Percentiles rank a stretch among this genome's conserved stretches.
phyloP scores from a whole-genome alignment of 2,113 vertebrate genomes.

The Megaceryle torquata region DNA sequence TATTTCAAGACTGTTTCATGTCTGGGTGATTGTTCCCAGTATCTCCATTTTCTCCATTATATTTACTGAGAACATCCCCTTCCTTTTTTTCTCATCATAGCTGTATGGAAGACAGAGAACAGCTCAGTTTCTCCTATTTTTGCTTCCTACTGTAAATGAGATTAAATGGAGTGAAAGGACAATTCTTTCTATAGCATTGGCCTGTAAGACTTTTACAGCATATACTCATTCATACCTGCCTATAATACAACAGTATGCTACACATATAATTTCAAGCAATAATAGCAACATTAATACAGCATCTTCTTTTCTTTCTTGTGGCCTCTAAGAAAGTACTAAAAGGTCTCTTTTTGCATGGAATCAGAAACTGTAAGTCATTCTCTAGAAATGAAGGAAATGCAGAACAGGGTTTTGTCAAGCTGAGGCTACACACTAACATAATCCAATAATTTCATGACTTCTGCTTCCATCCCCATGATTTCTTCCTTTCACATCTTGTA shows the following conservation, averaged over 20 bases:
- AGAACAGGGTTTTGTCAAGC: neutral
- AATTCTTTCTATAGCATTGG: neutral
- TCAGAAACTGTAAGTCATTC: neutral
- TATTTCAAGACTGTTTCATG: constrained; percentile 11
- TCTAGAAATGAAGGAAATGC: neutral
- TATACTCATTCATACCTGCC: neutral
- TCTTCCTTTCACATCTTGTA: neutral
- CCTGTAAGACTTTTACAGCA: neutral
- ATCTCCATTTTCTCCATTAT: neutral
- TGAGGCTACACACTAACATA: neutral
- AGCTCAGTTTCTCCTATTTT: neutral
- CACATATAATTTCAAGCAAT: neutral
- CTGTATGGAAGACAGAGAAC: neutral
- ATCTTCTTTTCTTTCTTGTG: neutral
- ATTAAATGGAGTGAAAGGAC: neutral
- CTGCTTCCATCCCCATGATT: neutral
- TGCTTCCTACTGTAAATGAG: neutral
- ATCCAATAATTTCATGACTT: neutral
- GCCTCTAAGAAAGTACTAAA: neutral
- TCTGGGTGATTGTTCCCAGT: neutral
- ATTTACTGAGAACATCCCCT: neutral
- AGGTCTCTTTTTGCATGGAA: neutral
- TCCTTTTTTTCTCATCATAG: neutral
- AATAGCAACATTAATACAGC: neutral
- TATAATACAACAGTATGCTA: neutral